Base-by-base conservation (phyloP, 2,113 vertebrate genomes). In the Cinclus mexicanus region DNA sequence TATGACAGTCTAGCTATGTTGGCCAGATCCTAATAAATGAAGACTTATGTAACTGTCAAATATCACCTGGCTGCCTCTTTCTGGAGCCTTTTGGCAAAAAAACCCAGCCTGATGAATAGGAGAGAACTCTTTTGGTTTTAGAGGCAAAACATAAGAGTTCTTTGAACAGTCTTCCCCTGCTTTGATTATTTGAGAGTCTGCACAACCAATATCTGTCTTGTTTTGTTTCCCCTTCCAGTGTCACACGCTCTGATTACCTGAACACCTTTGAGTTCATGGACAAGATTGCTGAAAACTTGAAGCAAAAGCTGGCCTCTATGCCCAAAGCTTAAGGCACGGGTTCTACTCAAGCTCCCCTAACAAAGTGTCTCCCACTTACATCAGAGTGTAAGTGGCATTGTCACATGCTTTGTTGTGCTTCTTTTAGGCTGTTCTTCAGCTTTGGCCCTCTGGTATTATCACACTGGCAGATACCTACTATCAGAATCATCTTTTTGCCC, bases 231-330 rank as follows among this genome's bases (percentile, higher is more conserved):
- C 13, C 29, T 7, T 1, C 46, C 97, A 99, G 99, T 1, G 98
- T 99, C 82, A 98, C 97, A 16, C 99, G 98, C 28, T 97, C 98
- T 6, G 99, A 99, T 97, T 99, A 99, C 98, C 93, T 99, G 98
- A 99, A 98, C 97, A 99, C 99, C 12, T 99, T 99, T 94, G 99
- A 99, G 85, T 99, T 99, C 97, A 95, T 99, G 98, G 99, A 99
- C 97, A 99, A 99, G 98, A 98, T 99, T 91, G 99, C 98, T 49
- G 99, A 99, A 97, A 99, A 99, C 97, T 97, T 99, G 97, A 99
- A 99, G 96, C 74, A 47, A 47, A 99, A 99, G 95, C 93, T 99
- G 35, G 88, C 98, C 29, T 98, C 77, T 71, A 98, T 98, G 57
- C 98, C 98, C 63, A 99, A 98, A 93, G 98, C 99, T 94, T 99